Evolutionary conservation across 2,797 vertebrate genomes (phyloP), one percentile per base, ranked within the genome.

Genomic region (Sylvilagus floridanus): DNA sequence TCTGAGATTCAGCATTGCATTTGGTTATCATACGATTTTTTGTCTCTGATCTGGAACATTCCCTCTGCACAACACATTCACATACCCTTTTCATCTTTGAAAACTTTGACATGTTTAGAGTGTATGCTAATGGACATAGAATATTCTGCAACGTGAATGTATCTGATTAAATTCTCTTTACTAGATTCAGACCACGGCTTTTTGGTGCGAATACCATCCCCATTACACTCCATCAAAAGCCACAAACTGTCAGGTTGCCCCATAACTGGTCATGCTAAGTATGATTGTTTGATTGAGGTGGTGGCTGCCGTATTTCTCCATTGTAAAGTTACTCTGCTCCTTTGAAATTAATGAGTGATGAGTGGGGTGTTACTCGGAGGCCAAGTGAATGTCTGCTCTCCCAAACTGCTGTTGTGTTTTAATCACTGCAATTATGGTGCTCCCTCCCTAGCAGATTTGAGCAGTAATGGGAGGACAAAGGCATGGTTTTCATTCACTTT

Each of bases 281-380:
- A 24, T 77, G 82, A 90, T 72, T 42, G 65, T 78, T 90, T 63
- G 89, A 94, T 95, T 84, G 79, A 82, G 72, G 71, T 28, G 62
- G 22, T 73, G 54, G 30, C 83, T 82, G 32, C 60, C 87, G 78
- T 77, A 94, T 79, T 81, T 90, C 66, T 84, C 75, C 76, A 86
- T 7, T 32, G 35, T 68, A 83, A 96, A 86, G 76, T 84, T 84
- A 88, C 57, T 91, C 89, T 28, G 24, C 62, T 84, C 42, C 42
- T 79, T 72, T 73, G 50, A 95, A 95, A 95, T 96, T 95, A 94
- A 90, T 96, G 86, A 95, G 68, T 86, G 94, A 75, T 30, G 26
- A 88, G 42, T 35, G 30, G 84, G n/a, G 54, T 92, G 79, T 88
- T 86, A 89, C 62, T 68, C 28, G 11, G 79, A 85, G 68, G 76